Conservation (phyloP, 2,113 vertebrate species). For the Pangasianodon gigas region DNA sequence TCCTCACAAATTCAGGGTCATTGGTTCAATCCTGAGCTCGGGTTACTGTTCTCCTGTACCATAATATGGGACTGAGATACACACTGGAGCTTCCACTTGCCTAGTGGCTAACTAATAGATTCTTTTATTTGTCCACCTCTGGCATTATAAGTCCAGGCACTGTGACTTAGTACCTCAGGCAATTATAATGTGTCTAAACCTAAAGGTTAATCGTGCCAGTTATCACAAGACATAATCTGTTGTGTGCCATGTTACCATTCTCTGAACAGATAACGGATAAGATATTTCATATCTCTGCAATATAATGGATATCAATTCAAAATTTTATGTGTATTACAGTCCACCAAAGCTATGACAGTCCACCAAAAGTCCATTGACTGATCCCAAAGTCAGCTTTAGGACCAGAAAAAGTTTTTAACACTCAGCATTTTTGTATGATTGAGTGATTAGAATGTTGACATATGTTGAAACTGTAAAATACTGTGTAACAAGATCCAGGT, state of each 20-base stretch:
- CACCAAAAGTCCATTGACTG: background rate
- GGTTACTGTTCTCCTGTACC: background rate
- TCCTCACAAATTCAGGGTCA: background rate
- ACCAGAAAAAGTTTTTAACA: background rate
- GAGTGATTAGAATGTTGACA: background rate
- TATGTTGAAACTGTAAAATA: background rate
- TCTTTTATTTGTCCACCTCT: background rate
- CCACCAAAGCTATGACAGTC: background rate
- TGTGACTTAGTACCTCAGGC: background rate
- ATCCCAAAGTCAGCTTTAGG: background rate
- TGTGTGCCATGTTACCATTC: background rate
- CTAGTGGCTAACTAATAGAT: background rate
- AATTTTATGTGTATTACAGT: background rate
- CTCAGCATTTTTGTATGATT: background rate
- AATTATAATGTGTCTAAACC: background rate
- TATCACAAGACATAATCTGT: background rate
- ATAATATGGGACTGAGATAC: background rate
- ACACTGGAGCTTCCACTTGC: background rate
- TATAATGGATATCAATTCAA: background rate
- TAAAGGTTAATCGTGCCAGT: background rate
- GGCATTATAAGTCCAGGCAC: too few relatives aligned
- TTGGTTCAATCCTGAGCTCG: background rate
- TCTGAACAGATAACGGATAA: background rate
- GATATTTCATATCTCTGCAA: background rate
- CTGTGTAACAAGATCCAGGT: background rate